phyloP scores from a whole-genome alignment of 37 sponge, comb jelly and placozoan genomes.

The Ephydatia muelleri region DNA sequence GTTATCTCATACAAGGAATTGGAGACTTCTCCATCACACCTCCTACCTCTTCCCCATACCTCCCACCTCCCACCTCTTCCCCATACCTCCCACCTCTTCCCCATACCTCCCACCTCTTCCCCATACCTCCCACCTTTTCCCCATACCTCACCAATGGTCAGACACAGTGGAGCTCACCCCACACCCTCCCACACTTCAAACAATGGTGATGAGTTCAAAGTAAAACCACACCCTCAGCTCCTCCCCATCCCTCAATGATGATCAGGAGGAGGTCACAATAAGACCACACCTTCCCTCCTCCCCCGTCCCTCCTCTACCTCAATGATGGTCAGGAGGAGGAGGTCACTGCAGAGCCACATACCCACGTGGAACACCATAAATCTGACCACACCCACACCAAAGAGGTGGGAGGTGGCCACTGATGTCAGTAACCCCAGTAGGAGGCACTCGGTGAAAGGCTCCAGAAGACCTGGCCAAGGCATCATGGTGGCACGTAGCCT shows the following conservation, averaged over 20 bases:
- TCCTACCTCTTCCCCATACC: too few relatives aligned
- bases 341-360: slow-evolving; percentile 39
- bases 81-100: too few relatives aligned
- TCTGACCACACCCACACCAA: not conserved
- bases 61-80: too few relatives aligned
- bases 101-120: not conserved
- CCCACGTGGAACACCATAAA: slow-evolving; percentile 7
- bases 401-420: slow-evolving; percentile 7
- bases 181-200: too few relatives aligned
- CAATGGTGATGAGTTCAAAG: not conserved
- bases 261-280: too few relatives aligned
- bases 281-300: too few relatives aligned
- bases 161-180: too few relatives aligned
- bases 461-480: slow-evolving; percentile 71
- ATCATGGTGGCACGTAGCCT: slow-evolving; percentile 75
- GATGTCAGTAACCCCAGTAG: slow-evolving; percentile 52
- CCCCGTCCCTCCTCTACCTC: not conserved
- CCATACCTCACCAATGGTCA: too few relatives aligned
- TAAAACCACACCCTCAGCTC: not conserved
- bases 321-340: slow-evolving; percentile 21
- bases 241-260: not conserved
- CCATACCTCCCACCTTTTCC: not conserved
- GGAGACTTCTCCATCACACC: too few relatives aligned
- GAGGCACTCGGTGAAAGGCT: slow-evolving; percentile 81
- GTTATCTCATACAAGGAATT: too few relatives aligned